phyloP scores from a whole-genome alignment of 2,113 vertebrate species.

The Tringa solitaria region DNA sequence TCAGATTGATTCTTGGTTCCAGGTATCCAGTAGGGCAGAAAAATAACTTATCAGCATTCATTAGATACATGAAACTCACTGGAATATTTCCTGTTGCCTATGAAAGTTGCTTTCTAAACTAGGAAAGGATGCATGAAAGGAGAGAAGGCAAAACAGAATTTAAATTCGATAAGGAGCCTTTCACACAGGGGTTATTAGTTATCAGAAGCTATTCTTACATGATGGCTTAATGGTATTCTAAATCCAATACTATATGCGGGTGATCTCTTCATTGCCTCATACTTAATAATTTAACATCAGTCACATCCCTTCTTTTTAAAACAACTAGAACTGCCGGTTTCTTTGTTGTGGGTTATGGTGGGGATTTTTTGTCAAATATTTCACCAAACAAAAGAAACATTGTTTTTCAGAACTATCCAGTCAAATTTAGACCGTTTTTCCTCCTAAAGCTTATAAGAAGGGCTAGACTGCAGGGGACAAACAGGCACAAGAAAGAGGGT shows the following conservation, averaged over 20 bases:
- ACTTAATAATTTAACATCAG: not conserved
- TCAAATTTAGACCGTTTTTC: not conserved
- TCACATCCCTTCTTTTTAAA: not conserved
- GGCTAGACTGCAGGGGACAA: not conserved
- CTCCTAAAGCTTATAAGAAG: not conserved
- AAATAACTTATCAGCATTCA: constrained; percentile 65
- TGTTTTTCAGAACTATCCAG: not conserved
- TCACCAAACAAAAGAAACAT: not conserved
- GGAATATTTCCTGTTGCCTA: constrained; percentile 36
- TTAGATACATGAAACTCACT: constrained; percentile 42
- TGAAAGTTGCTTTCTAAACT: constrained; percentile 42
- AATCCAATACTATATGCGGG: not conserved
- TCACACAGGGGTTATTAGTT: constrained; percentile 15
- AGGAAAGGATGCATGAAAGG: constrained; percentile 6
- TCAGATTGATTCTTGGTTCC: constrained; percentile 33
- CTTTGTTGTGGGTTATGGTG: not conserved
- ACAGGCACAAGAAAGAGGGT: not conserved
- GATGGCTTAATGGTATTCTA: constrained; percentile 11
- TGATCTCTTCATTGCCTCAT: not conserved
- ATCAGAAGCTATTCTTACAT: constrained; percentile 54
- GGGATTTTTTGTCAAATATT: not conserved
- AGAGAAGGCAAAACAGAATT: constrained; percentile 32
- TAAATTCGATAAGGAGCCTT: constrained; percentile 32
- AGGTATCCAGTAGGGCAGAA: constrained; percentile 56
- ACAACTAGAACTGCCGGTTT: not conserved